Evolutionary conservation across 1,140 invertebrate species (phyloP), one percentile per base, ranked within the genome.

Genomic region (Drosophila kanapiae): DNA sequence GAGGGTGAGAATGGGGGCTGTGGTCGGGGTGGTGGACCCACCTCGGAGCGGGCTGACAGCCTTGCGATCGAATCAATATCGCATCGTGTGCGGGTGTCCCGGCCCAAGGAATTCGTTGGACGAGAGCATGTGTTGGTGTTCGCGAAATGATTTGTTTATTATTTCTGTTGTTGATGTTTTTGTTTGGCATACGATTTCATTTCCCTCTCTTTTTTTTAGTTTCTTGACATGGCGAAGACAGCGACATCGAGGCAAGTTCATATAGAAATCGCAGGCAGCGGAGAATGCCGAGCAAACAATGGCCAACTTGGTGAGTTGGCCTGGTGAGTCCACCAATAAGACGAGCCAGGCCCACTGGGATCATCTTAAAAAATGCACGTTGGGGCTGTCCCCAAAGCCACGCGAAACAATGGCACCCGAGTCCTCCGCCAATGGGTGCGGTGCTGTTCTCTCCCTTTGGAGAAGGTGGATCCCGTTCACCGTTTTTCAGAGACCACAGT

Each of bases 81-180:
- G 63, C 60, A 29, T 80, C 64, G 85, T 71, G 74, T 88, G 84
- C 85, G 85, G 85, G 77, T 81, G 84, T 85, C 80, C 83, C 78
- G 47, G 70, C 33, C 42, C 43, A 51, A 62, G 48, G 49, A 62
- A 68, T 76, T 81, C 43, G 48, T 47, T 78, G 74, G 56, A 51
- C 72, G 57, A 82, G 65, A 78, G 80, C 68, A 78, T 82, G 49
- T 59, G 63, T 67, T 48, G 69, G 58, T 48, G 58, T 64, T 27
- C 40, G 49, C 58, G 71, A 60, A 77, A 84, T 84, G 85, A 88
- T 90, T 88, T 88, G 84, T 88, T 88, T 88, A 88, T 88, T 88
- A 72, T 90, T 84, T 57, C 81, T 90, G 53, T 38, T 75, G 90
- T 88, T 76, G 78, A 88, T 88, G 85, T 85, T 88, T 81, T 88